Conservation (phyloP, 2,888 invertebrate genomes). For the Cephus nigrinus region DNA sequence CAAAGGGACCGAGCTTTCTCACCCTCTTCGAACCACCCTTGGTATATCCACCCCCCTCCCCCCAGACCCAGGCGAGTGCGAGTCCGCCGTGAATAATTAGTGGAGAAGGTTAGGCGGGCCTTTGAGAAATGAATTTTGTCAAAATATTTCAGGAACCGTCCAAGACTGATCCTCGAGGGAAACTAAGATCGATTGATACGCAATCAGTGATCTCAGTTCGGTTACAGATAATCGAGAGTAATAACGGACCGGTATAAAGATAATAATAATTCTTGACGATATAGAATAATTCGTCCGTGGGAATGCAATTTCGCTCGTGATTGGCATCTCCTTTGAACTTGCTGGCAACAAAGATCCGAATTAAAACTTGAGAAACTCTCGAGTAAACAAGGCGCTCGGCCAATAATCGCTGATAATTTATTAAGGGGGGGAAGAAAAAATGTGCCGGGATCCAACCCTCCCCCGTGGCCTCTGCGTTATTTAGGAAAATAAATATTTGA, state of each 20-base stretch:
- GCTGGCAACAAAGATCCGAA: slow-evolving; percentile 7
- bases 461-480: slow-evolving; percentile 35
- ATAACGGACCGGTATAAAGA: background rate
- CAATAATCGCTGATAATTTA: slow-evolving; percentile 54
- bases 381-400: slow-evolving; percentile 35
- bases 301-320: slow-evolving; percentile 23
- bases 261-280: background rate
- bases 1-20: slow-evolving; percentile 37
- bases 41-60: background rate
- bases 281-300: background rate
- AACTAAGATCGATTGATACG: background rate
- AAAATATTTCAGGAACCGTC: background rate
- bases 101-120: background rate
- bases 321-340: slow-evolving; percentile 12
- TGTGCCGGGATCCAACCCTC: slow-evolving; percentile 16
- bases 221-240: too few relatives aligned
- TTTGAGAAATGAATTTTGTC: background rate
- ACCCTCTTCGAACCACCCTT: background rate
- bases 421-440: slow-evolving; percentile 37
- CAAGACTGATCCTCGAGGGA: background rate
- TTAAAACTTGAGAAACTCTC: slow-evolving; percentile 18
- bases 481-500: slow-evolving; percentile 56
- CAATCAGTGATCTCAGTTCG: background rate
- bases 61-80: background rate
- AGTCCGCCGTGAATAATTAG: background rate